Conservation (phyloP, 2,888 invertebrate species). For the Troilus luridus region DNA sequence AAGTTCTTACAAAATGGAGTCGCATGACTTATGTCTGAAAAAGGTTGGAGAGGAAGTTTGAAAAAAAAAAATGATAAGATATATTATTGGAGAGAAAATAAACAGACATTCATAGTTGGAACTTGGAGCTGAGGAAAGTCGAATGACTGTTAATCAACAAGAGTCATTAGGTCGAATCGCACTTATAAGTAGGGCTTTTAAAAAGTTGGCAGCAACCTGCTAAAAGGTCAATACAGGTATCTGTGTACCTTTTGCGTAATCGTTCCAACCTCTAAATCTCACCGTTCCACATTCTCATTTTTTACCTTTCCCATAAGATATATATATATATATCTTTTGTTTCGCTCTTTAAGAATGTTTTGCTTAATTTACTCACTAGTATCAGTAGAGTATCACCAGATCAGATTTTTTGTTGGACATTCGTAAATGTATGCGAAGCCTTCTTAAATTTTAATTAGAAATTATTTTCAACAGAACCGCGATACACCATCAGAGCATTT, state of each 20-base stretch:
- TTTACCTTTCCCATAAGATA: background rate
- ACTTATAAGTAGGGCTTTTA: slow-evolving; percentile 25
- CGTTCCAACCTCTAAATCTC: background rate
- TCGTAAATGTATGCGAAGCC: background rate
- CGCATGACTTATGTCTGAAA: background rate
- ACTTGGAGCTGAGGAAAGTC: background rate
- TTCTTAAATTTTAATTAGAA: background rate
- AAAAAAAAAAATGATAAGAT: background rate
- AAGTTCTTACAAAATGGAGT: background rate
- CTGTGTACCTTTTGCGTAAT: slow-evolving; percentile 29
- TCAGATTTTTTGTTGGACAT: background rate
- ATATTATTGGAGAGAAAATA: background rate
- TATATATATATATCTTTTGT: background rate
- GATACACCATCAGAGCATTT: background rate
- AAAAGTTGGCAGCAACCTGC: slow-evolving; percentile 17
- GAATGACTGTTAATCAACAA: background rate
- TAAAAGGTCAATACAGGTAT: slow-evolving; percentile 28
- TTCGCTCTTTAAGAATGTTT: background rate
- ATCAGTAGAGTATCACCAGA: background rate
- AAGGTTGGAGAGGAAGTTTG: background rate
- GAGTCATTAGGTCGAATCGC: background rate
- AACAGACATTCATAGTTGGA: background rate
- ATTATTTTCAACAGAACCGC: background rate
- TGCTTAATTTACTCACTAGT: background rate
- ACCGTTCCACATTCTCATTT: slow-evolving; percentile 16